Evolutionary conservation across 2,888 invertebrate species (phyloP).

Genomic region (Julus scandinavius): DNA sequence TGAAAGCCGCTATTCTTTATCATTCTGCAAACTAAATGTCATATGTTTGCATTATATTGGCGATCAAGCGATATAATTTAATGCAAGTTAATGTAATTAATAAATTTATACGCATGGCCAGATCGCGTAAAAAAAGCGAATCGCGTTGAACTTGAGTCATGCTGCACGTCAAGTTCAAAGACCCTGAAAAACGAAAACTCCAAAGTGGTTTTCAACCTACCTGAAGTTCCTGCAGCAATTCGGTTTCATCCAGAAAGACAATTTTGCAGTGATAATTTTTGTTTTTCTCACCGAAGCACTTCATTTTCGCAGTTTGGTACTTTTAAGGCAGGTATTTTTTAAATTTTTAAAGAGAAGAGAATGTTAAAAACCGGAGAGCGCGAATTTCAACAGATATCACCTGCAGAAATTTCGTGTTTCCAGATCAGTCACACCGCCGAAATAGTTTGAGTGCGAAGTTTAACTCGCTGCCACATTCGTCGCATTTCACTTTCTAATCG

Average conservation of each 20-base stretch:
- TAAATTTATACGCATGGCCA: not conserved
- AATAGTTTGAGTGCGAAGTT: not conserved
- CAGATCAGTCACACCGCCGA: not conserved
- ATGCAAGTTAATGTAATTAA: too few relatives aligned
- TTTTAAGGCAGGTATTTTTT: too few relatives aligned
- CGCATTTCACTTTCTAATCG: not conserved
- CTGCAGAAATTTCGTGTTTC: too few relatives aligned
- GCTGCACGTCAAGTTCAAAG: conserved; percentile 24
- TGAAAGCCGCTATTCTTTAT: too few relatives aligned
- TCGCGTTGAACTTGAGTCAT: not conserved
- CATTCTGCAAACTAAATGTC: too few relatives aligned
- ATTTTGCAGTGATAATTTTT: conserved; percentile 78
- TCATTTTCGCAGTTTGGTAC: conserved; percentile 62
- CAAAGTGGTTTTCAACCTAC: conserved; percentile 71
- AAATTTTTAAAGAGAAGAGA: too few relatives aligned
- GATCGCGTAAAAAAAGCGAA: not conserved
- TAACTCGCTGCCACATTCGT: not conserved
- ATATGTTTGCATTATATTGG: too few relatives aligned
- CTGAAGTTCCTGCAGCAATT: conserved; percentile 88
- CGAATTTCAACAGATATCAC: not conserved
- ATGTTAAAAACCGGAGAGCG: not conserved
- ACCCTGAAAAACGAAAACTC: conserved; percentile 36
- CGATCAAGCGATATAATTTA: too few relatives aligned
- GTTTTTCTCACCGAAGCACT: conserved; percentile 67
- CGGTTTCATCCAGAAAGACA: conserved; percentile 88